Percentiles rank a stretch among this genome's conserved stretches.
Evolutionary conservation across 2,797 vertebrate species (phyloP).

Genomic region (Brachyrhaphis roseni): DNA sequence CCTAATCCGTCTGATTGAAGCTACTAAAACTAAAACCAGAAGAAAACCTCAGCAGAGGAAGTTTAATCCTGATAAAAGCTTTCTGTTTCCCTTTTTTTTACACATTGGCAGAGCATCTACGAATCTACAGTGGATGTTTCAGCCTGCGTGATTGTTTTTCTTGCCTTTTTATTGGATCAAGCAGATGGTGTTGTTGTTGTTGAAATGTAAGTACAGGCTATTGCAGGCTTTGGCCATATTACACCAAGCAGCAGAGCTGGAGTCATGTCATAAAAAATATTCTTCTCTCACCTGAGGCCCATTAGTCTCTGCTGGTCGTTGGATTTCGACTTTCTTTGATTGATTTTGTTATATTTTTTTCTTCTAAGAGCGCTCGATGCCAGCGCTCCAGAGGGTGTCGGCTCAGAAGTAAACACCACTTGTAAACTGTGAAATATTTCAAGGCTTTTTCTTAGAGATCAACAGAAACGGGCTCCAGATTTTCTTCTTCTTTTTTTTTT

Average conservation of each 20-base stretch:
- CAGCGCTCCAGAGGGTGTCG: slow-evolving; percentile 47
- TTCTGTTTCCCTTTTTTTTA: slow-evolving; percentile 9
- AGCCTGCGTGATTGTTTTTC: slow-evolving; percentile 1
- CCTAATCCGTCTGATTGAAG: slow-evolving; percentile 33
- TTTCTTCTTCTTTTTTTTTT: slow-evolving; percentile 30
- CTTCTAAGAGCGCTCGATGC: slow-evolving; percentile 29
- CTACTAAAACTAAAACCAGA: slow-evolving; percentile 28
- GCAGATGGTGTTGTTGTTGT: slow-evolving; percentile 21
- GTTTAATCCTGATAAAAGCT: slow-evolving; percentile 37
- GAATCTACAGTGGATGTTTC: slow-evolving; percentile 1
- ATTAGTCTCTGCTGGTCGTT: slow-evolving; percentile 28
- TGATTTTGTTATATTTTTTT: slow-evolving; percentile 24
- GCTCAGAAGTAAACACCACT: slow-evolving; percentile 49
- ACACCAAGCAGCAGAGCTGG: slow-evolving; percentile 9
- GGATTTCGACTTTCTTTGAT: slow-evolving; percentile 36
- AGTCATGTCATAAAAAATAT: neutral
- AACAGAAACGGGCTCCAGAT: slow-evolving; percentile 16
- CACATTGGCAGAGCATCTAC: neutral
- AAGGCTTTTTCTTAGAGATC: slow-evolving; percentile 29
- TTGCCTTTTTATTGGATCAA: slow-evolving; percentile 16
- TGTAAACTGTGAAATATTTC: slow-evolving; percentile 53
- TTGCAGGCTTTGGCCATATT: slow-evolving; percentile 15
- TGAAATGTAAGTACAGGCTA: slow-evolving; percentile 21
- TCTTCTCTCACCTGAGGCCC: slow-evolving; percentile 26
- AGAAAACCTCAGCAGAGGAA: slow-evolving; percentile 18